Conservation (phyloP, 2,113 vertebrate genomes). For the Bubo scandiacus region DNA sequence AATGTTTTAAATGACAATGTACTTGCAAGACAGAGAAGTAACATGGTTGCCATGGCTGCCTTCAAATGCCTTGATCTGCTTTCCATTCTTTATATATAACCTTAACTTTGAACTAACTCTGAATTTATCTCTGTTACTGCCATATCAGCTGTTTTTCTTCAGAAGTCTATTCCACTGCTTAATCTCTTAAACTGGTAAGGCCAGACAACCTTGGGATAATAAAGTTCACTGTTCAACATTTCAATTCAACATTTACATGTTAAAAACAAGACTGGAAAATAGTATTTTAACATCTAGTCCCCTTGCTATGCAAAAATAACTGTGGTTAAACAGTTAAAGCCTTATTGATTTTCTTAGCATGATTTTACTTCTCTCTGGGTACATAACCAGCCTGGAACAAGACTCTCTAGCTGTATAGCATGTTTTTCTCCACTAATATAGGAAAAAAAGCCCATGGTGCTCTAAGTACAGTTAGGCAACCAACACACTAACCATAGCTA, state of each 20-base stretch:
- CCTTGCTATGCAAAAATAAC: not conserved
- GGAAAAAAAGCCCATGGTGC: not conserved
- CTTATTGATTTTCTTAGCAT: not conserved
- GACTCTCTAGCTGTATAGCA: not conserved
- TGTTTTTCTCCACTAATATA: not conserved
- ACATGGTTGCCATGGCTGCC: constrained; percentile 15
- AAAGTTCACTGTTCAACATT: not conserved
- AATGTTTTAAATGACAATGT: not conserved
- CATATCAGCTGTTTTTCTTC: not conserved
- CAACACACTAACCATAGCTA: not conserved
- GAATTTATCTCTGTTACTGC: not conserved
- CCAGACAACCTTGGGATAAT: not conserved
- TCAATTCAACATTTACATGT: not conserved
- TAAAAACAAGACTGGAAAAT: not conserved
- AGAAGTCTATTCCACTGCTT: not conserved
- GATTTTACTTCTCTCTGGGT: not conserved
- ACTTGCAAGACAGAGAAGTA: not conserved
- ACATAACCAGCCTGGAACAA: not conserved
- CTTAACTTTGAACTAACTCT: not conserved
- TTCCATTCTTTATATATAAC: not conserved
- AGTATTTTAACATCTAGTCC: not conserved
- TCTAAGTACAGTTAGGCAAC: not conserved
- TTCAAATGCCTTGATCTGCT: not conserved
- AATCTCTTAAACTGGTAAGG: not conserved
- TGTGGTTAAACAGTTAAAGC: not conserved